Evolutionary conservation across 2,797 vertebrate species (phyloP).

Genomic region (Glossophaga mutica): DNA sequence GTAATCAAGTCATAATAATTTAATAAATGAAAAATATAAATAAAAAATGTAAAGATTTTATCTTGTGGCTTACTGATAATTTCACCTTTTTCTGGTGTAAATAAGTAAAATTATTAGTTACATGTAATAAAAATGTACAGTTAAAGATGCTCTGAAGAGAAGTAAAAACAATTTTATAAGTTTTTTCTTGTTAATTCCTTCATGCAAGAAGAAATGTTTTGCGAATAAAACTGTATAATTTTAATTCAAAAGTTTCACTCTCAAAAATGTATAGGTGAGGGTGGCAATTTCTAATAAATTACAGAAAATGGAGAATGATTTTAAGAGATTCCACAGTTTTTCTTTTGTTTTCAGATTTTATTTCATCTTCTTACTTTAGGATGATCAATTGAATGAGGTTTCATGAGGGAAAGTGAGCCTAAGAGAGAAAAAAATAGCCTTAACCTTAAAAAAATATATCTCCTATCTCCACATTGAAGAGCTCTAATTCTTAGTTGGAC

Average conservation of each 20-base stretch:
- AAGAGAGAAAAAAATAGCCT: not conserved
- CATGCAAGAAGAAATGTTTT: not conserved
- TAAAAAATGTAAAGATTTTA: not conserved
- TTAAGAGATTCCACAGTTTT: not conserved
- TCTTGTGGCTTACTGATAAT: not conserved
- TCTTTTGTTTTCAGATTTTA: not conserved
- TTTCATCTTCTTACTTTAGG: not conserved
- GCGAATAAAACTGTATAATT: not conserved
- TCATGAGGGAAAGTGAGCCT: not conserved
- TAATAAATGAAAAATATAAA: conserved; percentile 28
- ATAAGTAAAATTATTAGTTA: conserved; percentile 2
- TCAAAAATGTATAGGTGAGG: not conserved
- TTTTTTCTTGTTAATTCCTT: not conserved
- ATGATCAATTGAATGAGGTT: not conserved
- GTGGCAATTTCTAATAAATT: not conserved
- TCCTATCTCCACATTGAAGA: not conserved
- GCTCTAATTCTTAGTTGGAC: not conserved
- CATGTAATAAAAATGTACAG: not conserved
- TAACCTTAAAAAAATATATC: not conserved
- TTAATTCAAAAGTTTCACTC: conserved; percentile 7
- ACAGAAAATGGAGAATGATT: not conserved
- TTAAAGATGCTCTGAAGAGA: not conserved
- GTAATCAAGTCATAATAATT: not conserved
- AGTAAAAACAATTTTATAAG: not conserved
- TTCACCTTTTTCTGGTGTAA: not conserved